A percentile compares a stretch with the other conserved stretches of the same genome.
These are phyloP conservation scores for Chaenocephalus aceratus DNA, from an alignment of 2,113 vertebrate species.

Conservation along the genomic window DNA sequence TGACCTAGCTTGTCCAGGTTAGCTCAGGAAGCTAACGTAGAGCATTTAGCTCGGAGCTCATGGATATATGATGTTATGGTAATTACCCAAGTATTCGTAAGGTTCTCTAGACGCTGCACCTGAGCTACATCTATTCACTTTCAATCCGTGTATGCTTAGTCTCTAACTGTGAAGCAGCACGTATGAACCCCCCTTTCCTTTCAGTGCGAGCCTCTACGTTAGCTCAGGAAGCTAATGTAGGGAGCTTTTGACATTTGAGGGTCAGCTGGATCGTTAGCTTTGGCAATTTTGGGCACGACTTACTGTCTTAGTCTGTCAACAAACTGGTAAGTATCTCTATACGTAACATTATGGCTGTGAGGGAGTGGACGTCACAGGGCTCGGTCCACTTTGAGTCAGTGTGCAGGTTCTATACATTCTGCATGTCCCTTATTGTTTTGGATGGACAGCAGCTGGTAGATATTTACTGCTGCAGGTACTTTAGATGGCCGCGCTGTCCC, in stretches of 20 bases:
- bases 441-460: too few species aligned
- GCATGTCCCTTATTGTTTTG: too few species aligned
- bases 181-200: neutral
- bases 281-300: neutral
- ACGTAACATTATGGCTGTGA: neutral
- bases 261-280: constrained; percentile 11
- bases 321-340: constrained; percentile 29
- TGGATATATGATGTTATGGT: too few species aligned
- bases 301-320: constrained; percentile 14
- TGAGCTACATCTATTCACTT: neutral
- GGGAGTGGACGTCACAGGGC: too few species aligned
- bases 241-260: neutral
- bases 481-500: too few species aligned
- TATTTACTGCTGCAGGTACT: too few species aligned
- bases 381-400: too few species aligned
- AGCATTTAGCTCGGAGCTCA: neutral
- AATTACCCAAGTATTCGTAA: too few species aligned
- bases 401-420: too few species aligned
- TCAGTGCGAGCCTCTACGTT: neutral
- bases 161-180: too few species aligned
- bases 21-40: constrained; percentile 21
- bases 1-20: neutral
- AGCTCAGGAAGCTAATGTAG: constrained; percentile 17
- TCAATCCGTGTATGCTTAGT: neutral
- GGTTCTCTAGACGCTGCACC: too few species aligned